These are phyloP conservation scores for Sebastes oblongus DNA, from an alignment of 2,797 vertebrate species.

Conservation along the genomic window DNA sequence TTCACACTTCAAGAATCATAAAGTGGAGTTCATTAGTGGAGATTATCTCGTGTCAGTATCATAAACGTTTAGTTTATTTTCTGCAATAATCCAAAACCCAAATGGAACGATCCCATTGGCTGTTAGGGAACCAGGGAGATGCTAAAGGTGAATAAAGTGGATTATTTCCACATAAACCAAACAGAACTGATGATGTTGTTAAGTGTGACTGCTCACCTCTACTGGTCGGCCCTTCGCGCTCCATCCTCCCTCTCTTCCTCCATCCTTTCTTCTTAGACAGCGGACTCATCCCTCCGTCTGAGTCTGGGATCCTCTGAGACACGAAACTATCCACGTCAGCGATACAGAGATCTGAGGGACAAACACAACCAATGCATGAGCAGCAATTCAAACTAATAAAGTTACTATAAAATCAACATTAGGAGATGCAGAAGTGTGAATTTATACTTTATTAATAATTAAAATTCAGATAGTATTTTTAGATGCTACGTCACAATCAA, in stretches of 20 bases:
- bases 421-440: no score
- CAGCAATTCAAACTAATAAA: neutral
- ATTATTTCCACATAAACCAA: neutral
- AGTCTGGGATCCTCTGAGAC: constrained; percentile 82
- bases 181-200: neutral
- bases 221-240: constrained; percentile 77
- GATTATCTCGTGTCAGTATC: no score
- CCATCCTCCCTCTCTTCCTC: constrained; percentile 81
- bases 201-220: constrained; percentile 73
- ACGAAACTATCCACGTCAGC: constrained; percentile 78
- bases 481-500: neutral
- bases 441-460: no score
- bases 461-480: neutral
- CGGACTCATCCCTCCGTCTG: constrained; percentile 74
- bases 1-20: no score
- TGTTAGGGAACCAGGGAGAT: no score
- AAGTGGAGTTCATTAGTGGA: no score
- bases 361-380: no score
- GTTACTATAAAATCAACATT: no score
- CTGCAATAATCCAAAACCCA: no score
- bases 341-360: constrained; percentile 82
- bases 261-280: constrained; percentile 79
- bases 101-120: no score
- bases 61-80: no score
- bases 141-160: no score